Evolutionary conservation across 2,797 vertebrate genomes (phyloP).

Genomic region (Chrosomus eos): DNA sequence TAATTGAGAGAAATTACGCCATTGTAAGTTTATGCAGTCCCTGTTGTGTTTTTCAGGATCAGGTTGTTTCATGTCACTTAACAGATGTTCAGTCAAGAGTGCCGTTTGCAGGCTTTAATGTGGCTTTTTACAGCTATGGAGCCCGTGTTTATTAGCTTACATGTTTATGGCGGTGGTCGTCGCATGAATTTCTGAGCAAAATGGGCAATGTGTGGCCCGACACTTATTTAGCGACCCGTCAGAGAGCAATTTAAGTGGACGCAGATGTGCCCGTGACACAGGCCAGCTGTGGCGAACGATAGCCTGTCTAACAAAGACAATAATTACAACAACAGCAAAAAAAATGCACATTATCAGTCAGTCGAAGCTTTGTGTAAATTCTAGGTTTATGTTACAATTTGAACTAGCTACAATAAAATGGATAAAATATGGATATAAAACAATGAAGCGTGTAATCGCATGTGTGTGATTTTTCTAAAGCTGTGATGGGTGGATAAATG

Average conservation of each 20-base stretch:
- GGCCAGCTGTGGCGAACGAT: conserved; percentile 42
- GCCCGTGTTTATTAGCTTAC: conserved; percentile 56
- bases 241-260: conserved; percentile 55
- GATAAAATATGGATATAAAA: conserved; percentile 9
- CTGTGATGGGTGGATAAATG: conserved; percentile 44
- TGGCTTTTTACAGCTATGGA: conserved; percentile 51
- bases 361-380: background rate
- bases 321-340: conserved; percentile 28
- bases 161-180: conserved; percentile 57
- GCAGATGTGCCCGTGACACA: conserved; percentile 53
- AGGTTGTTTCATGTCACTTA: conserved; percentile 56
- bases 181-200: conserved; percentile 55
- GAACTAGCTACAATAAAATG: background rate
- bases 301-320: conserved; percentile 25
- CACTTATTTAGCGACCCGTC: conserved; percentile 52
- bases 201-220: conserved; percentile 46
- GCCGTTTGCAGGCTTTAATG: conserved; percentile 53
- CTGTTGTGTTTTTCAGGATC: conserved; percentile 56
- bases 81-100: conserved; percentile 64
- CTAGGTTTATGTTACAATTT: conserved; percentile 11
- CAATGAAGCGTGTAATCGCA: conserved; percentile 35
- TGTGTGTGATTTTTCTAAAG: conserved; percentile 33
- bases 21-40: conserved; percentile 58
- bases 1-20: conserved; percentile 58
- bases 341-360: background rate